Conservation (phyloP, 2,888 invertebrate species). For the Steinernema scapterisci region DNA sequence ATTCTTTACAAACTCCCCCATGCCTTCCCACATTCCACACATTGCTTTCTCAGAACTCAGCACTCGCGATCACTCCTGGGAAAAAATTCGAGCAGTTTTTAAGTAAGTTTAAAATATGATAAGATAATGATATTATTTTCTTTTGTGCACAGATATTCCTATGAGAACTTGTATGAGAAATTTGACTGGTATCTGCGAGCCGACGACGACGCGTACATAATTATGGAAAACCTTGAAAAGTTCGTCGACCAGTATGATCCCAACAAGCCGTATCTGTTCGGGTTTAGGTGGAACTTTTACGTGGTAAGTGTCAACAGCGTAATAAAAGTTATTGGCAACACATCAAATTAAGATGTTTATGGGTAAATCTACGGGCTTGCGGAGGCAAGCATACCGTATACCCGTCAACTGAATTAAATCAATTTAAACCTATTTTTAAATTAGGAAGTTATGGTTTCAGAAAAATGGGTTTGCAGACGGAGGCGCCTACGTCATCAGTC, state of each 20-base stretch:
- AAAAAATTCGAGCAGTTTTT: slow-evolving; percentile 56
- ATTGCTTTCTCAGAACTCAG: slow-evolving; percentile 50
- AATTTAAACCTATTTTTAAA: too few relatives aligned
- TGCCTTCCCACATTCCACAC: slow-evolving; percentile 51
- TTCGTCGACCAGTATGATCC: slow-evolving; percentile 48
- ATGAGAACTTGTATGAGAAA: slow-evolving; percentile 42
- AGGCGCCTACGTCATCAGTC: slow-evolving; percentile 53
- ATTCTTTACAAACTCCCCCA: slow-evolving; percentile 57
- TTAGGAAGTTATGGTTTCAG: slow-evolving; percentile 36
- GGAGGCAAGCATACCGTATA: background rate
- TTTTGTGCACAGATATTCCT: slow-evolving; percentile 42
- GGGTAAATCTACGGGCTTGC: too few relatives aligned
- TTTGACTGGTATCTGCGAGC: slow-evolving; percentile 61
- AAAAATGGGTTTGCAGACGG: slow-evolving; percentile 55
- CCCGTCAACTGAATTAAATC: background rate
- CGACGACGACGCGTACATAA: slow-evolving; percentile 58
- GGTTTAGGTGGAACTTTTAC: slow-evolving; percentile 58
- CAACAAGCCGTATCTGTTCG: slow-evolving; percentile 47
- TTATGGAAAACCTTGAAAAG: slow-evolving; percentile 54
- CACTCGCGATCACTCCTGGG: slow-evolving; percentile 58
- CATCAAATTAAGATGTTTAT: too few relatives aligned
- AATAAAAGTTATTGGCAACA: too few relatives aligned
- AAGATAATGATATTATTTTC: too few relatives aligned
- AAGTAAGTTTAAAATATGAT: slow-evolving; percentile 36
- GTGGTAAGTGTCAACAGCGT: slow-evolving; percentile 38